Conservation (phyloP, 1,140 invertebrate genomes). For the Diorhabda carinulata region DNA sequence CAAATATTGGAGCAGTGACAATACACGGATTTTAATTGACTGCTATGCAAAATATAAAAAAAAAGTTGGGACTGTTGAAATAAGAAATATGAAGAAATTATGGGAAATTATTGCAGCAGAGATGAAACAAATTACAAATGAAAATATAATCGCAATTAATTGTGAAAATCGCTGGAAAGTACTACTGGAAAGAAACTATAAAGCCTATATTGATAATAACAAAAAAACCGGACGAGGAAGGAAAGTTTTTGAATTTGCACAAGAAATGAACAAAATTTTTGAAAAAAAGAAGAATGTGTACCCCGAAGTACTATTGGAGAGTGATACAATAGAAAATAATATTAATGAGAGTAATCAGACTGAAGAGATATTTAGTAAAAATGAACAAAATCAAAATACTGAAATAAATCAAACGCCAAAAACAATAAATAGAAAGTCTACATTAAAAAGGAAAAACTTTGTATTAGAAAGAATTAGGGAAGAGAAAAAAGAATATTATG, state of each 20-base stretch:
- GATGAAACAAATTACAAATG: not conserved
- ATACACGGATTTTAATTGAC: not conserved
- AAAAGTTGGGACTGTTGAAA: not conserved
- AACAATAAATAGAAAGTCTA: not conserved
- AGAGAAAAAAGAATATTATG: slow-evolving; percentile 1
- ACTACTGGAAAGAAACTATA: slow-evolving; percentile 4
- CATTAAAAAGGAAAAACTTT: not conserved
- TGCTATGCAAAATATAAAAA: not conserved
- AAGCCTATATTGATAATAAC: not conserved
- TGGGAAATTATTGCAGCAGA: too few species aligned
- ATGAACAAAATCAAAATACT: too few species aligned
- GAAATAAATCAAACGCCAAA: too few species aligned
- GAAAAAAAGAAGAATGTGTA: not conserved
- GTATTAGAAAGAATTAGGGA: slow-evolving; percentile 2
- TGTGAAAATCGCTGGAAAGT: slow-evolving; percentile 8
- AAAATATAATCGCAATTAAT: not conserved
- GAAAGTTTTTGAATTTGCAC: slow-evolving; percentile 11
- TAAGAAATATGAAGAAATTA: not conserved
- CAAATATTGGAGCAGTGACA: not conserved
- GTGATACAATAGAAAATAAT: not conserved
- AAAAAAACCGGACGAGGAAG: slow-evolving; percentile 7
- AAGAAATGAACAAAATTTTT: slow-evolving; percentile 3
- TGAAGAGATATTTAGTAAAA: too few species aligned
- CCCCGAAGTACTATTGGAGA: not conserved
- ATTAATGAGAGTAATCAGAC: too few species aligned